These are phyloP conservation scores for Rhinolophus sinicus DNA, from an alignment of 2,113 vertebrate genomes.

Conservation along the genomic window DNA sequence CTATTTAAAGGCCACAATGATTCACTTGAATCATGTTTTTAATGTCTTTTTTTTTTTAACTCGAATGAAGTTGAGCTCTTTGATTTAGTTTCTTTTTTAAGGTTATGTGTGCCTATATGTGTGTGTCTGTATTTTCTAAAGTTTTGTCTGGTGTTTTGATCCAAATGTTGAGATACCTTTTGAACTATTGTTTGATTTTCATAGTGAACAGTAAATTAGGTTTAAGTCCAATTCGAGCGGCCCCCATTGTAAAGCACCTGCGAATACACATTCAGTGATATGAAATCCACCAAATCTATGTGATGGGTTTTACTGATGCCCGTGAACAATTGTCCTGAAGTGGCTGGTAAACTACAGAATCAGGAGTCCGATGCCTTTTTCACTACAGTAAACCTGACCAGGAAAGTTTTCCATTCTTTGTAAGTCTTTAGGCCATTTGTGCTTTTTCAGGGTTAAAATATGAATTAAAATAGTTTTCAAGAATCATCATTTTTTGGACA, in stretches of 20 bases:
- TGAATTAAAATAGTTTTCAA: background rate
- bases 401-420: background rate
- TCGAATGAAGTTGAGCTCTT: background rate
- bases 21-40: background rate
- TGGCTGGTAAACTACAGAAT: background rate
- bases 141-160: background rate
- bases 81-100: background rate
- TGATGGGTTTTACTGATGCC: no score
- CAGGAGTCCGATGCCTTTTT: background rate
- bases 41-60: background rate
- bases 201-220: background rate
- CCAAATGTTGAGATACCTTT: background rate
- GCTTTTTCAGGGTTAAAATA: background rate
- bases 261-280: fast-evolving
- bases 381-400: background rate
- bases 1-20: background rate
- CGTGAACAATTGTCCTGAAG: background rate
- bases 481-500: background rate
- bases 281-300: background rate
- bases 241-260: background rate
- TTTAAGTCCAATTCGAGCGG: background rate
- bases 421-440: background rate
- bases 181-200: background rate
- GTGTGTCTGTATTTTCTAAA: background rate
- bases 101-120: background rate